Percentiles rank a stretch among this genome's conserved stretches.
These are phyloP conservation scores for Odontamblyopus lacepedii DNA, from an alignment of 2,797 vertebrate genomes.

Conservation along the genomic window DNA sequence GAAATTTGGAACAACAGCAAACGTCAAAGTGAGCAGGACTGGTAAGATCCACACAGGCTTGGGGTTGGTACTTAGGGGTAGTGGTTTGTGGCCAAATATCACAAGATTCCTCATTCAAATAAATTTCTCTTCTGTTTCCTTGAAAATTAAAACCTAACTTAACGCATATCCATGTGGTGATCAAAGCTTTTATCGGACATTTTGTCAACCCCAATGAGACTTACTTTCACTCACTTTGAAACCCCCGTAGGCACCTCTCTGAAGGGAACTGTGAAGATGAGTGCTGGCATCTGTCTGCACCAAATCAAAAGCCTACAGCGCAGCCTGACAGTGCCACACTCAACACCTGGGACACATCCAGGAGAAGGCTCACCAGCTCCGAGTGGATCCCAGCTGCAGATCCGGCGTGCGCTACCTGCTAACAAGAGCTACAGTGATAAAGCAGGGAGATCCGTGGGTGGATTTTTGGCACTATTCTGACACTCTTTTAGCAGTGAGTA, in stretches of 20 bases:
- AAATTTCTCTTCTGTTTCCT: background rate
- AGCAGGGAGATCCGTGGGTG: constrained; percentile 50
- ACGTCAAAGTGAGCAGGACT: no score
- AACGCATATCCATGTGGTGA: constrained; percentile 31
- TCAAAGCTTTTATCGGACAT: constrained; percentile 49
- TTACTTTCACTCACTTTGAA: constrained; percentile 47
- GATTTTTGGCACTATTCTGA: constrained; percentile 46
- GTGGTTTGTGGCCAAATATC: background rate
- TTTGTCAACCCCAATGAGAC: constrained; percentile 41
- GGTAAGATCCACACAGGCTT: no score
- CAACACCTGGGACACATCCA: constrained; percentile 13
- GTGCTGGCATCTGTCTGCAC: constrained; percentile 60
- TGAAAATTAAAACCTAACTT: constrained; percentile 27
- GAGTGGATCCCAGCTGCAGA: constrained; percentile 38
- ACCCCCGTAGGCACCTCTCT: constrained; percentile 36
- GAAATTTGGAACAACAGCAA: no score
- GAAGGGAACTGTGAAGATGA: constrained; percentile 53
- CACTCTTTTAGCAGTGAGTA: constrained; percentile 42
- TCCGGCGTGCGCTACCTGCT: constrained; percentile 40
- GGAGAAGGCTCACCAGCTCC: constrained; percentile 40
- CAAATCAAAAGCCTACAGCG: constrained; percentile 41
- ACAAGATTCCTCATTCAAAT: background rate
- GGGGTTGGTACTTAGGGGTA: no score
- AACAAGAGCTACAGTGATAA: constrained; percentile 54
- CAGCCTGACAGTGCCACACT: constrained; percentile 17